phyloP scores from a whole-genome alignment of 1,140 invertebrate genomes.

The Penaeus japonicus region DNA sequence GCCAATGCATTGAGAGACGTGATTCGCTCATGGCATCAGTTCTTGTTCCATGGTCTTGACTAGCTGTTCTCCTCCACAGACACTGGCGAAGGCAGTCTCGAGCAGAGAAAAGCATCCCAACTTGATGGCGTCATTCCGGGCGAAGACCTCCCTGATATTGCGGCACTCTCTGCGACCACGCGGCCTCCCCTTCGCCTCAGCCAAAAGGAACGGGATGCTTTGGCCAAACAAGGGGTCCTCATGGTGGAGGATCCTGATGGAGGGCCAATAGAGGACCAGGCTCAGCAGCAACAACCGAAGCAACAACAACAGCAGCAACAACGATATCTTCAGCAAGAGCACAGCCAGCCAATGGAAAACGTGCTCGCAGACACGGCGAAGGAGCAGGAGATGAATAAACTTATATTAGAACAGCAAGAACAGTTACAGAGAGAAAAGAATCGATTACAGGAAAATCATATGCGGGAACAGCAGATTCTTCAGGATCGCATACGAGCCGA shows the following conservation, averaged over 20 bases:
- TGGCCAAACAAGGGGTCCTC: conserved; percentile 34
- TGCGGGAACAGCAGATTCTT: background rate
- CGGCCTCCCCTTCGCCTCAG: background rate
- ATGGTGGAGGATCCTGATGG: conserved; percentile 1
- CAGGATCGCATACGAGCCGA: background rate
- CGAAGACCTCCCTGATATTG: background rate
- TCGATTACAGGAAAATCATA: background rate
- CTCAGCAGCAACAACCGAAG: background rate
- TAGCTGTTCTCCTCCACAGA: no score
- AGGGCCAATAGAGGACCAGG: background rate
- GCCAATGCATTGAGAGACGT: no score
- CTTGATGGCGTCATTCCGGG: background rate
- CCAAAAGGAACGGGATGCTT: background rate
- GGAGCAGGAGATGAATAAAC: no score
- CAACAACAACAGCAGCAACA: background rate
- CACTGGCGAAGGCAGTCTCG: no score
- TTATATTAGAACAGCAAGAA: background rate
- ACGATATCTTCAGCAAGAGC: background rate
- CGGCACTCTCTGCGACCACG: no score
- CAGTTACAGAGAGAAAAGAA: background rate
- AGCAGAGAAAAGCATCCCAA: no score
- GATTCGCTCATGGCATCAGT: no score
- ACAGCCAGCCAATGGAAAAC: background rate
- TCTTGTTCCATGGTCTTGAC: no score
- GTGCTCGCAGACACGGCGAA: no score